A percentile compares a stretch with the other conserved stretches of the same genome.
Evolutionary conservation across 1,140 invertebrate species (phyloP).

Genomic region (Catajapyx aquilonaris): DNA sequence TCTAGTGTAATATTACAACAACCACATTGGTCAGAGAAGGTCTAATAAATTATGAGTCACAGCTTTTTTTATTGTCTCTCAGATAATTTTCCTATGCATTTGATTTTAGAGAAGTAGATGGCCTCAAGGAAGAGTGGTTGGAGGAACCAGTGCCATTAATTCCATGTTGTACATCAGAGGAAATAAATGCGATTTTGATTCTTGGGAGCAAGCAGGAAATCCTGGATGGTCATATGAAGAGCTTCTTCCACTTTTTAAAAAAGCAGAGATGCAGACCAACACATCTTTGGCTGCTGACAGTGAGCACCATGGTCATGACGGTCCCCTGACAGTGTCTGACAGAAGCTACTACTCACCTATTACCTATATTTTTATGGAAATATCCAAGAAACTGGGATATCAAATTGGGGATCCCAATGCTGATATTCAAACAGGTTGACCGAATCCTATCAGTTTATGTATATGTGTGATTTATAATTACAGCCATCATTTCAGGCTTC

Average conservation of each 20-base stretch:
- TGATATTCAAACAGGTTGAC: not conserved
- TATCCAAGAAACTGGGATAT: not conserved
- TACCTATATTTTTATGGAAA: not conserved
- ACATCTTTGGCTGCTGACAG: not conserved
- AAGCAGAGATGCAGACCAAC: constrained; percentile 12
- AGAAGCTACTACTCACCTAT: not conserved
- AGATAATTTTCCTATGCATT: too few species aligned
- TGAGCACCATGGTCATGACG: not conserved
- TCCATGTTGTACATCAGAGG: constrained; percentile 38
- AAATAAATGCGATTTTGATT: constrained; percentile 32
- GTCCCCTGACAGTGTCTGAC: not conserved
- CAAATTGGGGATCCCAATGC: not conserved
- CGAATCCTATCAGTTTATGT: not conserved
- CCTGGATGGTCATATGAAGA: constrained; percentile 31
- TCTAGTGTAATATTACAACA: too few species aligned
- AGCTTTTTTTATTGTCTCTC: too few species aligned
- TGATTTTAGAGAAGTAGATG: constrained; percentile 9
- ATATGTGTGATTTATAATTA: not conserved
- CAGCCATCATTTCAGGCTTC: too few species aligned
- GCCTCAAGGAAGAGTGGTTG: constrained; percentile 26
- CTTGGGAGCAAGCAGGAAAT: constrained; percentile 30
- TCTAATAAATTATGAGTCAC: too few species aligned
- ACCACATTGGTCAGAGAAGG: too few species aligned
- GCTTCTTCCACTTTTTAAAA: constrained; percentile 24
- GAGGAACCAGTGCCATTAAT: constrained; percentile 30